Evolutionary conservation across 1,140 invertebrate genomes (phyloP).

Genomic region (Scylla paramamosain): DNA sequence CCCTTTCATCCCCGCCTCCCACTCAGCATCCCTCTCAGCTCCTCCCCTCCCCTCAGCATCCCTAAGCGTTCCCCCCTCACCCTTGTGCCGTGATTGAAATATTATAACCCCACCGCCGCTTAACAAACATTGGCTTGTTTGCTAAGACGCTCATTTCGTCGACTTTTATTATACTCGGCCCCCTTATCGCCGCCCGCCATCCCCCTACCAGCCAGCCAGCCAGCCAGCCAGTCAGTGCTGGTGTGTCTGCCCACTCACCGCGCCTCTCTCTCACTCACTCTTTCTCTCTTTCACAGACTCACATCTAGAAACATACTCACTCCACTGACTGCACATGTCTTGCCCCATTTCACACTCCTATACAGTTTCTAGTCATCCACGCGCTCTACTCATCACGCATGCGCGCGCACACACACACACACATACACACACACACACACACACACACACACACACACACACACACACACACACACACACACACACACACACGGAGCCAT

Average conservation of each 20-base stretch:
- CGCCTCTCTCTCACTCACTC: too few species aligned
- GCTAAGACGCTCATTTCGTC: constrained; percentile 62
- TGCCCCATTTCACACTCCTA: too few species aligned
- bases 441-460: too few species aligned
- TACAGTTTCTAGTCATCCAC: too few species aligned
- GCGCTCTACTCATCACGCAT: too few species aligned
- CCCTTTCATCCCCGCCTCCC: background rate
- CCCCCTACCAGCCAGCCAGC: background rate
- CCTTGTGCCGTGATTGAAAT: constrained; percentile 50
- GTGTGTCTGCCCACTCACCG: too few species aligned
- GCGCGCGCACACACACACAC: too few species aligned
- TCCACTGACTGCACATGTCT: too few species aligned
- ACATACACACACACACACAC: too few species aligned
- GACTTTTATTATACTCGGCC: constrained; percentile 47
- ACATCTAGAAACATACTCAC: background rate
- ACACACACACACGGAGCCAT: background rate
- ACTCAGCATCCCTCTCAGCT: background rate
- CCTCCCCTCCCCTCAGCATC: background rate
- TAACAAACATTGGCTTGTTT: constrained; percentile 68
- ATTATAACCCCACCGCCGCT: constrained; percentile 63
- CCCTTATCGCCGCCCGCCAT: constrained; percentile 53
- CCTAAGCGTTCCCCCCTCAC: background rate
- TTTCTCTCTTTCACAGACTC: background rate
- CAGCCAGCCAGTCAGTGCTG: too few species aligned
- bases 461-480: constrained; percentile 13